Base-by-base conservation (phyloP, 2,888 invertebrate genomes). In the Sarcophaga variegata region DNA sequence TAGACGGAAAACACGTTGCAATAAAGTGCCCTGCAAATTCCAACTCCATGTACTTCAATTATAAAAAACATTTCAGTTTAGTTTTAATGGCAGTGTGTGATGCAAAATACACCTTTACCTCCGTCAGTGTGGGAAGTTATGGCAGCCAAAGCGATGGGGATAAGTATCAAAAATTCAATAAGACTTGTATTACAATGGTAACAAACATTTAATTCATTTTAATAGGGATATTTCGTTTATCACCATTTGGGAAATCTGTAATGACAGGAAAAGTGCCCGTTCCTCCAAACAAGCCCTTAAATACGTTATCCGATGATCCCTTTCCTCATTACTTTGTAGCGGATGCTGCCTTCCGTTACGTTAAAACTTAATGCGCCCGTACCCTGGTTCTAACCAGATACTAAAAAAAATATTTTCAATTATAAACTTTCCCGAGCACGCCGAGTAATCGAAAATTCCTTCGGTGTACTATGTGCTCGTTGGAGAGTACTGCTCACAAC, bases 281-380 rank as follows among this genome's bases (percentile, higher is more conserved):
- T 27, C 70, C 71, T 49, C 49, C 62, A 12, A 69, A 47, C n/a
- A 78, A 71, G 17, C 45, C 45, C 0, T 10, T 71, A 17, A 17
- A n/a, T 20, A 11, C n/a, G 3, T 8, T 25, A 20, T 64, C 80
- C 49, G 12, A 37, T 10, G 11, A 12, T 20, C 14, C n/a, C 45
- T 69, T 78, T 63, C 69, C 70, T 2, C 62, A 79, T 17, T 70
- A 17, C n/a, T 79, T 78, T 47, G 22, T 69, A 12, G 71, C 49
- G n/a, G 71, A 79, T 71, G 78, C 78, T 14, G 78, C 62, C n/a
- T 79, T 79, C 70, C 69, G 10, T 49, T 70, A 27, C 67, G 25
- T 45, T 6, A 17, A 62, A 78, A 78, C 47, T 27, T 78, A 27
- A 78, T 78, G 69, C 63, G 79, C 11, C 71, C 63, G 3, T 79